phyloP scores from a whole-genome alignment of 2,797 vertebrate genomes.

The Spheniscus humboldti region DNA sequence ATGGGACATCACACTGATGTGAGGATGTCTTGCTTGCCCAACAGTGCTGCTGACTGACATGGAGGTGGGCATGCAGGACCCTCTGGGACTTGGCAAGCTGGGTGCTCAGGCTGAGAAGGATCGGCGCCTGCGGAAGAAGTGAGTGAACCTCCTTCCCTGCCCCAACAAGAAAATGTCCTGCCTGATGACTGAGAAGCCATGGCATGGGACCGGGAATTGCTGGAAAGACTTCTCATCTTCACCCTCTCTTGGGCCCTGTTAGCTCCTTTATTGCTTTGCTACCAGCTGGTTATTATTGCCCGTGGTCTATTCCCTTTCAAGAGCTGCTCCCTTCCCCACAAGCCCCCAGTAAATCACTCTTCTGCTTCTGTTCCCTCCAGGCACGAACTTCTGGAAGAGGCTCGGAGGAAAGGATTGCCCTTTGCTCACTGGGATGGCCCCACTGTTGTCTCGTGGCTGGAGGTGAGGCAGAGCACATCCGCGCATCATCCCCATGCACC shows the following conservation, averaged over 20 bases:
- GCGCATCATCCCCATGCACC: rapidly evolving
- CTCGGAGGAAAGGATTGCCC: constrained; percentile 88
- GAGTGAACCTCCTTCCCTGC: constrained; percentile 42
- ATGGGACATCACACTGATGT: background rate
- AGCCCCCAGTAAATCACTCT: background rate
- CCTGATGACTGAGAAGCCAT: background rate
- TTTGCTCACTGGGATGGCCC: constrained; percentile 97
- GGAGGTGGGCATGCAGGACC: constrained; percentile 88
- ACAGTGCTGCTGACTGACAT: constrained; percentile 78
- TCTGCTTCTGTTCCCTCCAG: constrained; percentile 65
- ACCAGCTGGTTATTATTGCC: background rate
- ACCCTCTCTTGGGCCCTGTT: background rate
- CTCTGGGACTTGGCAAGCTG: constrained; percentile 89
- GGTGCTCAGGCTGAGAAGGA: constrained; percentile 95
- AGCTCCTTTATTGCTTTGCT: background rate
- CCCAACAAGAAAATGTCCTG: background rate
- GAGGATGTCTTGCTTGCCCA: background rate
- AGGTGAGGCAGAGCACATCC: constrained; percentile 72
- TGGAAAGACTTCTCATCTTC: background rate
- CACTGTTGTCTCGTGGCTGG: constrained; percentile 95
- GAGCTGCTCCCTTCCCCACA: background rate
- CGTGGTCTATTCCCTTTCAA: background rate
- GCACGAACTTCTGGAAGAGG: constrained; percentile 93
- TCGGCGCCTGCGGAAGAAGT: constrained; percentile 94
- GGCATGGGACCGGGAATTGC: background rate